These are phyloP conservation scores for Nomada fabriciana DNA, from an alignment of 2,888 invertebrate species.

Conservation along the genomic window DNA sequence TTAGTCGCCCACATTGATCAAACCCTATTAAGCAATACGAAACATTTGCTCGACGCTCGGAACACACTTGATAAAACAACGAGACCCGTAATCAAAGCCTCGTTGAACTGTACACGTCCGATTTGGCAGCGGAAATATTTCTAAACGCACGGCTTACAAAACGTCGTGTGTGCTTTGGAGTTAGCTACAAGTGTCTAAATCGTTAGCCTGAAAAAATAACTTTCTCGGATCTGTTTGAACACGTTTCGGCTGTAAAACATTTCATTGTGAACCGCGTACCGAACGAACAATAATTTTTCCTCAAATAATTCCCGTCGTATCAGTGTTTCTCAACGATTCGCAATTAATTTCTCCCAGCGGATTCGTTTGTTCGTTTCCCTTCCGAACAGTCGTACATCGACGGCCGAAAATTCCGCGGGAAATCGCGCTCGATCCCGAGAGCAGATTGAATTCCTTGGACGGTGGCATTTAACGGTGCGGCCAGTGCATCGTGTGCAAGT, in stretches of 20 bases:
- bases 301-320: too few species aligned
- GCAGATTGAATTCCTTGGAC: constrained; percentile 28
- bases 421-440: background rate
- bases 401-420: background rate
- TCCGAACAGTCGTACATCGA: background rate
- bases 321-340: too few species aligned
- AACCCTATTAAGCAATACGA: background rate
- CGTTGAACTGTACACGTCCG: background rate
- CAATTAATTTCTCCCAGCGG: too few species aligned
- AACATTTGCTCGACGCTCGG: constrained; percentile 1
- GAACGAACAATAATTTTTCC: too few species aligned
- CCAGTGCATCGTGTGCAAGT: constrained; percentile 30
- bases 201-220: background rate
- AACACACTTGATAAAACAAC: background rate
- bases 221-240: constrained; percentile 2
- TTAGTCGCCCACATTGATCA: background rate
- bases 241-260: background rate
- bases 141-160: constrained; percentile 7
- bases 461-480: constrained; percentile 32
- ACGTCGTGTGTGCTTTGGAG: constrained; percentile 1
- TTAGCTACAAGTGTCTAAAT: constrained; percentile 5
- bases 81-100: background rate
- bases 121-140: constrained; percentile 1
- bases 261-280: background rate
- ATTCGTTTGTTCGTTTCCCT: background rate